phyloP scores from a whole-genome alignment of 1,140 invertebrate genomes.

The Micrasema longulum region DNA sequence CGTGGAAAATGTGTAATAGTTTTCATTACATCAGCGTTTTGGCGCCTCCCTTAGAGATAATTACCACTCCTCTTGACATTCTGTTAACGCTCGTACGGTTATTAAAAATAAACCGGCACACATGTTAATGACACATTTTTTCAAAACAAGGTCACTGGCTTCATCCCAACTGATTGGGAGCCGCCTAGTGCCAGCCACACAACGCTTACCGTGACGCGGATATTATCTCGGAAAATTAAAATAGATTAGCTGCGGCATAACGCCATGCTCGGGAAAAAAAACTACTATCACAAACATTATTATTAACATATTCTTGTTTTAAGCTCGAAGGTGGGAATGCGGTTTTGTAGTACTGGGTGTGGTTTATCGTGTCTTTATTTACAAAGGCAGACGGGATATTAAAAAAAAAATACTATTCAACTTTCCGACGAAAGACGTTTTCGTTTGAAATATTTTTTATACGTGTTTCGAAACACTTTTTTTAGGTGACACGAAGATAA shows the following conservation, averaged over 20 bases:
- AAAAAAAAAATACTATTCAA: not conserved
- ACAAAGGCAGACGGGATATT: not conserved
- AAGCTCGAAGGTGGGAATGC: not conserved
- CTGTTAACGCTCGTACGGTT: conserved; percentile 1
- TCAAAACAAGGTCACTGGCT: conserved; percentile 43
- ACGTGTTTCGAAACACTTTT: not conserved
- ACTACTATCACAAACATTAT: not conserved
- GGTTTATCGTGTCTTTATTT: not conserved
- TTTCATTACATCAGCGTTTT: too few species aligned
- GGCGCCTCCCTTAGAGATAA: too few species aligned
- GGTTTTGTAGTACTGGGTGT: not conserved
- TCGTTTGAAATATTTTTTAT: not conserved
- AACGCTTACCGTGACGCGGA: not conserved
- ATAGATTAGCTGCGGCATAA: conserved; percentile 12
- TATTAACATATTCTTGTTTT: not conserved
- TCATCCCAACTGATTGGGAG: conserved; percentile 34
- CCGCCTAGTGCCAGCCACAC: not conserved
- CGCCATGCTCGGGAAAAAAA: not conserved
- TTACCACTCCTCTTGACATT: too few species aligned
- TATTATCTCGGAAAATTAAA: conserved; percentile 9
- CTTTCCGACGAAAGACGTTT: not conserved
- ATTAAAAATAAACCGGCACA: conserved; percentile 44
- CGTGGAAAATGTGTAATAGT: too few species aligned
- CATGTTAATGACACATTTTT: conserved; percentile 50
- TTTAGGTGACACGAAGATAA: not conserved